phyloP scores from a whole-genome alignment of 1,140 invertebrate genomes.

The Pissodes strobi region DNA sequence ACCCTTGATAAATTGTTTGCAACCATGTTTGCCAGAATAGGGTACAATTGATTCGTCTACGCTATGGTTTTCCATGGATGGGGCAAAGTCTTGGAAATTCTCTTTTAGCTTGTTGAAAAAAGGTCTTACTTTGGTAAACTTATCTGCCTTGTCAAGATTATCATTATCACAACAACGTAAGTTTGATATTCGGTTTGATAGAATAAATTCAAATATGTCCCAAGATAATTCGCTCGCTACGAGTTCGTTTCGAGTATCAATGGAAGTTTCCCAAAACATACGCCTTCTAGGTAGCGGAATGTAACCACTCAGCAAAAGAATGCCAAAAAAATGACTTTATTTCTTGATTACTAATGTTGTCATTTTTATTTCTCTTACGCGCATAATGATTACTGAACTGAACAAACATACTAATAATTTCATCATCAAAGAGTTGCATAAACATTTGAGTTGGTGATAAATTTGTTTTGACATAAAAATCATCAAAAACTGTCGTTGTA shows the following conservation, averaged over 20 bases:
- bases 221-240: not conserved
- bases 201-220: not conserved
- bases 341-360: not conserved
- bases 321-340: not conserved
- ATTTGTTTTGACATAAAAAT: not conserved
- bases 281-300: not conserved
- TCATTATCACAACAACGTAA: too few relatives aligned
- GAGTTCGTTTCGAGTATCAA: not conserved
- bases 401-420: not conserved
- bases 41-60: slow-evolving; percentile 45
- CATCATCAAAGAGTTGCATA: not conserved
- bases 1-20: slow-evolving; percentile 45
- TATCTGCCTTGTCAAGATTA: too few relatives aligned
- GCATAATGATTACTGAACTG: not conserved
- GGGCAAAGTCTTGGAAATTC: not conserved
- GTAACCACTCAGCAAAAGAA: not conserved
- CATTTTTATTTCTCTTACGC: not conserved
- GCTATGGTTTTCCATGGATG: slow-evolving; percentile 30
- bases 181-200: too few relatives aligned
- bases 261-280: not conserved
- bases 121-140: not conserved
- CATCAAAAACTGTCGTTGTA: too few relatives aligned
- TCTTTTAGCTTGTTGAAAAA: not conserved
- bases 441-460: not conserved
- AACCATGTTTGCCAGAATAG: slow-evolving; percentile 45